A percentile compares a stretch with the other conserved stretches of the same genome.
These are phyloP conservation scores for Torymus tubicola DNA, from an alignment of 2,888 invertebrate genomes.

Conservation along the genomic window DNA sequence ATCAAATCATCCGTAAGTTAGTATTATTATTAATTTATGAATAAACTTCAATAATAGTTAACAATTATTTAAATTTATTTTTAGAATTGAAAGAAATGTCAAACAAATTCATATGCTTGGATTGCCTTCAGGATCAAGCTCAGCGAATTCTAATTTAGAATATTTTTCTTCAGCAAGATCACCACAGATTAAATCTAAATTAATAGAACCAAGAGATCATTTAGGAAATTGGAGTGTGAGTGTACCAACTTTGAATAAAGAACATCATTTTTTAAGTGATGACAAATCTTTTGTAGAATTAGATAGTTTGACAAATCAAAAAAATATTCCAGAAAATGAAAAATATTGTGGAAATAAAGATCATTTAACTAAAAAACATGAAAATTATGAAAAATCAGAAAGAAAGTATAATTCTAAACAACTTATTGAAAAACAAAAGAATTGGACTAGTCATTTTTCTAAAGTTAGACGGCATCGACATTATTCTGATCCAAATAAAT, in stretches of 20 bases:
- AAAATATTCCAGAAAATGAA: conserved; percentile 63
- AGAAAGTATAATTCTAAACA: conserved; percentile 89
- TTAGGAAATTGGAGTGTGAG: conserved; percentile 79
- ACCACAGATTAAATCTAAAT: conserved; percentile 75
- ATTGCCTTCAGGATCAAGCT: conserved; percentile 82
- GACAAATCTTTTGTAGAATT: conserved; percentile 74
- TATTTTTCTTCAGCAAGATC: conserved; percentile 80
- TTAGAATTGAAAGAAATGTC: conserved; percentile 67
- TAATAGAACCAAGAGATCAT: conserved; percentile 75
- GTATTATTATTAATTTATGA: conserved; percentile 7
- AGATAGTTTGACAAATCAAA: conserved; percentile 64
- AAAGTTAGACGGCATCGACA: conserved; percentile 83
- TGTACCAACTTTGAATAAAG: conserved; percentile 77
- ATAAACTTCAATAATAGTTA: background rate
- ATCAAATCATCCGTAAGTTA: conserved; percentile 73
- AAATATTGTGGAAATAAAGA: conserved; percentile 71
- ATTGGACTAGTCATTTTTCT: conserved; percentile 94
- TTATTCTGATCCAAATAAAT: conserved; percentile 82
- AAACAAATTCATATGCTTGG: conserved; percentile 78
- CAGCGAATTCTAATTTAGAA: conserved; percentile 82
- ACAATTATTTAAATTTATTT: background rate
- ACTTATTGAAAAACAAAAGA: conserved; percentile 92
- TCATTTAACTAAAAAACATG: conserved; percentile 77
- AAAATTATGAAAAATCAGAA: conserved; percentile 90
- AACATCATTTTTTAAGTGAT: conserved; percentile 73